A percentile compares a stretch with the other conserved stretches of the same genome.
phyloP scores from a whole-genome alignment of 2,113 vertebrate species.

The Jacana jacana region DNA sequence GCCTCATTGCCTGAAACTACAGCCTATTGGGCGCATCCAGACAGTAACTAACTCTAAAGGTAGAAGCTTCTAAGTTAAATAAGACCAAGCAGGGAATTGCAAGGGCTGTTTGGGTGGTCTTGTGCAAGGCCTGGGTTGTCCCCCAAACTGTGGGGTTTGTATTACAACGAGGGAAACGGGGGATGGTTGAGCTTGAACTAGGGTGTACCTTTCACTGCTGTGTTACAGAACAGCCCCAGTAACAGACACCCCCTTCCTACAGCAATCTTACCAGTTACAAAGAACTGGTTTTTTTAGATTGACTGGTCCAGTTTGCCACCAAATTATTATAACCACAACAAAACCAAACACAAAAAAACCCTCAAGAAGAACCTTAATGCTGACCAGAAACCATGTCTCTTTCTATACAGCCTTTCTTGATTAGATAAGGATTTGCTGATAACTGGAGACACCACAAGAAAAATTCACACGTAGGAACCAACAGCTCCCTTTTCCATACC shows the following conservation, averaged over 20 bases:
- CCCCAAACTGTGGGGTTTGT: not conserved
- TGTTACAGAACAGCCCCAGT: not conserved
- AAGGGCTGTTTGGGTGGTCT: not conserved
- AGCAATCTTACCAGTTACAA: not conserved
- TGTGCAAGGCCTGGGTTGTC: not conserved
- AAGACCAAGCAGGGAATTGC: not conserved
- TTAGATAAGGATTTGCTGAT: not conserved
- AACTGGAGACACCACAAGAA: not conserved
- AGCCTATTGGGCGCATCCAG: not conserved
- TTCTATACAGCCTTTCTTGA: not conserved
- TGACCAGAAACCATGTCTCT: not conserved
- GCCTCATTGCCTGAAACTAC: not conserved
- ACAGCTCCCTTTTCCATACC: slow-evolving; percentile 70
- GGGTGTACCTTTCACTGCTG: not conserved
- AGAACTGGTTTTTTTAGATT: not conserved
- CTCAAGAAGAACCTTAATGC: not conserved
- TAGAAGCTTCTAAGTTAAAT: not conserved
- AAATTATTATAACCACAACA: not conserved
- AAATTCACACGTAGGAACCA: not conserved
- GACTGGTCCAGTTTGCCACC: not conserved
- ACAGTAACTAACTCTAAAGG: not conserved
- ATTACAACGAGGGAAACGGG: not conserved
- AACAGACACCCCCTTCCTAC: not conserved
- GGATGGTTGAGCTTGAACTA: not conserved
- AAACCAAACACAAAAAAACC: no score